These are phyloP conservation scores for Drosophila cyrtoloma DNA, from an alignment of 2,888 invertebrate genomes.

Conservation along the genomic window DNA sequence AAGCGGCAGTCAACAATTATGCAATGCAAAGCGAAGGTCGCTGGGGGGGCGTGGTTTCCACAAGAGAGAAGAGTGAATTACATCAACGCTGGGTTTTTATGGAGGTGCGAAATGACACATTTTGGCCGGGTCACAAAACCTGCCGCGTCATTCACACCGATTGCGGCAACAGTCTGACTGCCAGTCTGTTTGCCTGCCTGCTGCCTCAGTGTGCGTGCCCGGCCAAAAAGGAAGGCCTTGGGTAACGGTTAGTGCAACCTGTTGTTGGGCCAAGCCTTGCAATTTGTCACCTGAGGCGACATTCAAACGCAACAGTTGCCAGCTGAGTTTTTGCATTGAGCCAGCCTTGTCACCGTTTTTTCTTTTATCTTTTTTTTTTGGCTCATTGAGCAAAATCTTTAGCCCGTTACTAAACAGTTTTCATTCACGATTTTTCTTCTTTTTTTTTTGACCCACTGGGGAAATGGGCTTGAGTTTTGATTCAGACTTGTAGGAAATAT, in stretches of 20 bases:
- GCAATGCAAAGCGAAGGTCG: slow-evolving; percentile 60
- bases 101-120: slow-evolving; percentile 79
- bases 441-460: slow-evolving; percentile 28
- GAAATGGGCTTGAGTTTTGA: slow-evolving; percentile 38
- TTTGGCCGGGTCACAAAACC: slow-evolving; percentile 62
- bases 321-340: slow-evolving; percentile 64
- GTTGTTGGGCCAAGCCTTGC: slow-evolving; percentile 44
- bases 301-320: slow-evolving; percentile 65
- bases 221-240: slow-evolving; percentile 34
- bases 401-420: slow-evolving; percentile 48
- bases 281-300: slow-evolving; percentile 80
- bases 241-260: slow-evolving; percentile 48
- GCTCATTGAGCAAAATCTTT: slow-evolving; percentile 47
- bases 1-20: slow-evolving; percentile 52
- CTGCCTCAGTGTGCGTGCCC: slow-evolving; percentile 42
- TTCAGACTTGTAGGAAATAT: slow-evolving; percentile 31
- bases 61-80: slow-evolving; percentile 1
- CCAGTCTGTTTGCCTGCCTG: not conserved
- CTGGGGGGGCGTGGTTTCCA: slow-evolving; percentile 2
- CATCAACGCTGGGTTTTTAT: slow-evolving; percentile 58
- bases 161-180: not conserved
- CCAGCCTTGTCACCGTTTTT: slow-evolving; percentile 39
- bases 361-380: not conserved
- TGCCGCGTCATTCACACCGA: slow-evolving; percentile 73
- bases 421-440: slow-evolving; percentile 48